Base-by-base conservation (phyloP, 1,140 invertebrate species). In the Marisa cornuarietis region DNA sequence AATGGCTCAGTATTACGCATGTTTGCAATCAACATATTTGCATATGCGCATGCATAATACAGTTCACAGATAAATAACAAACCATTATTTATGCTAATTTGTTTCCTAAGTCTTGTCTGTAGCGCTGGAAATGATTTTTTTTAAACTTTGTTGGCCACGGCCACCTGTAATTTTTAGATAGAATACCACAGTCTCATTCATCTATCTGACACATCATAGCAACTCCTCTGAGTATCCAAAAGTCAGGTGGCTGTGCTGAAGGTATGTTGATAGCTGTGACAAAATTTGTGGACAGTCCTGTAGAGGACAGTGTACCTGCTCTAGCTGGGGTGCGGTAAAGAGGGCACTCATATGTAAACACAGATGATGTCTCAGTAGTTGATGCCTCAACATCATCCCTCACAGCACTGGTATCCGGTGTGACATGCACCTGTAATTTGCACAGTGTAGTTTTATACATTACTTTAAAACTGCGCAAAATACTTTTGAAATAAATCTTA, bases 271-370 rank as follows among this genome's bases (percentile, higher is more conserved):
- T 87, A 18, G 89, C 85, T 20, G 88, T 90, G 13, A 97, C 95
- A 90, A 96, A 97, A 91, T 96, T 96, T 1, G 95, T 96, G 81
- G 95, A 96, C 86, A 96, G 95, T 42, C 91, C 96, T 3, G 95
- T 96, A 0, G 95, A 96, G 24, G 95, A 96, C 7, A 97, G 91
- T 6, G 94, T 94, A 58, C 96, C 96, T 49, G 95, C 95, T 79
- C 96, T 91, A 68, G 94, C 92, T 31, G 95, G 94, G 3, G 96
- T 96, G 90, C 96, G 95, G 87, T 97, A 97, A 14, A 96, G 88
- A 0, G 96, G 96, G 81, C 93, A 93, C 62, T 94, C 92, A 86
- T 96, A 96, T 26, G 78, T 68, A 65, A 51, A 62, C 42, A 24
- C 63, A 51, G 42, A 22, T 14, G 26, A 13, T 68, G 0, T n/a